Evolutionary conservation across 1,140 invertebrate genomes (phyloP).

Genomic region (Trichonephila clavipes): DNA sequence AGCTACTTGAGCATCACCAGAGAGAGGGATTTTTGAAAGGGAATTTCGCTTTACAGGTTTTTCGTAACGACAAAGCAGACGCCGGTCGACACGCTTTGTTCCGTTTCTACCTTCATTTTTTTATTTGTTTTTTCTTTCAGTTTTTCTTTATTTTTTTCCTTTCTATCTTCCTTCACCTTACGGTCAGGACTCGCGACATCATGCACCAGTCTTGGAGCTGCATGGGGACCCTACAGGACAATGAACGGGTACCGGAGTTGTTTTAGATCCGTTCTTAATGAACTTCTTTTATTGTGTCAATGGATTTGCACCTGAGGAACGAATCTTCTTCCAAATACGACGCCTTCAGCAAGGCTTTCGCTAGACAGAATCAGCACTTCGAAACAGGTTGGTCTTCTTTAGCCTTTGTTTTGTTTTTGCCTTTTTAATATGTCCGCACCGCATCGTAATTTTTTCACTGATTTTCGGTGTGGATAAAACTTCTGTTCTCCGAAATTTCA

Average conservation of each 20-base stretch:
- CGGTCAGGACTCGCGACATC: conserved; percentile 8
- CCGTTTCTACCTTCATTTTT: background rate
- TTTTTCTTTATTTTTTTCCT: background rate
- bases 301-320: conserved; percentile 63
- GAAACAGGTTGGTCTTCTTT: conserved; percentile 71
- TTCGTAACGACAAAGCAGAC: conserved; percentile 11
- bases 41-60: conserved; percentile 26
- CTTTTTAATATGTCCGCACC: background rate
- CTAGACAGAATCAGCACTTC: conserved; percentile 70
- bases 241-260: conserved; percentile 13
- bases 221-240: background rate
- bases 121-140: background rate
- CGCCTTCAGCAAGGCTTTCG: conserved; percentile 67
- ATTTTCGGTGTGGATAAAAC: no score
- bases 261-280: background rate
- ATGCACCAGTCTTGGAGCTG: background rate
- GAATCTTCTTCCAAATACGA: conserved; percentile 43
- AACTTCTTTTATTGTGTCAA: conserved; percentile 20
- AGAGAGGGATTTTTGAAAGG: conserved; percentile 42
- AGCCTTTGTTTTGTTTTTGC: background rate
- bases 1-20: background rate
- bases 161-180: conserved; percentile 8
- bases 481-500: no score
- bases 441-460: no score
- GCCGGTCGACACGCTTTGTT: conserved; percentile 31